Percentiles rank a stretch among this genome's conserved stretches.
phyloP scores from a whole-genome alignment of 2,888 invertebrate species.

The Caradrina clavipalpis region DNA sequence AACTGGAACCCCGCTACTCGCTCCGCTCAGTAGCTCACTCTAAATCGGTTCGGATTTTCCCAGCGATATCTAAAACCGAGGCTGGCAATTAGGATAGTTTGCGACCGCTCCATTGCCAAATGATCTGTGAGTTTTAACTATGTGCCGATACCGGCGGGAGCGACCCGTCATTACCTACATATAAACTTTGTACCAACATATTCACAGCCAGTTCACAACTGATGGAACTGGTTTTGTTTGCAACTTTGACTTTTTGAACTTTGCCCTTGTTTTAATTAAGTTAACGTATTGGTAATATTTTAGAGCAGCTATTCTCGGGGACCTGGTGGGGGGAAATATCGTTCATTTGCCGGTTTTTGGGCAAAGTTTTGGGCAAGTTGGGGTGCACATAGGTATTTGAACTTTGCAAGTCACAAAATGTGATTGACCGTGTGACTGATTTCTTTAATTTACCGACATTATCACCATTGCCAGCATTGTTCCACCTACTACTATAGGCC shows the following conservation, averaged over 20 bases:
- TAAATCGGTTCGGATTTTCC: constrained; percentile 63
- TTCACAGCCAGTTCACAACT: constrained; percentile 33
- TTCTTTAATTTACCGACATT: background rate
- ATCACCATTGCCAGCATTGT: background rate
- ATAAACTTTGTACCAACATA: constrained; percentile 46
- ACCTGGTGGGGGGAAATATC: background rate
- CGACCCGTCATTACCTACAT: constrained; percentile 52
- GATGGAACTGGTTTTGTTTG: constrained; percentile 46
- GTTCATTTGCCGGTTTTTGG: background rate
- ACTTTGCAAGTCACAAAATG: too few species aligned
- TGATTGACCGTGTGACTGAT: too few species aligned
- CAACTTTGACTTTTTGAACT: constrained; percentile 43
- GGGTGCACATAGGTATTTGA: background rate
- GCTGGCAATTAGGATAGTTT: constrained; percentile 85
- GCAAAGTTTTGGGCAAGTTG: background rate
- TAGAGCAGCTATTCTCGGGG: background rate
- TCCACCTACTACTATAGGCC: too few species aligned
- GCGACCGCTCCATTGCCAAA: constrained; percentile 82
- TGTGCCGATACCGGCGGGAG: constrained; percentile 52
- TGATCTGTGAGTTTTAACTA: constrained; percentile 80
- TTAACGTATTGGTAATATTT: constrained; percentile 34
- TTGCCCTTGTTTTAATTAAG: constrained; percentile 45
- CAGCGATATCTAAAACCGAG: constrained; percentile 79
- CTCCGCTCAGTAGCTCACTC: constrained; percentile 34
- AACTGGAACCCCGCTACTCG: constrained; percentile 30